Percentiles rank a stretch among this genome's conserved stretches.
These are phyloP conservation scores for Riparia riparia DNA, from an alignment of 2,113 vertebrate genomes.

Conservation along the genomic window DNA sequence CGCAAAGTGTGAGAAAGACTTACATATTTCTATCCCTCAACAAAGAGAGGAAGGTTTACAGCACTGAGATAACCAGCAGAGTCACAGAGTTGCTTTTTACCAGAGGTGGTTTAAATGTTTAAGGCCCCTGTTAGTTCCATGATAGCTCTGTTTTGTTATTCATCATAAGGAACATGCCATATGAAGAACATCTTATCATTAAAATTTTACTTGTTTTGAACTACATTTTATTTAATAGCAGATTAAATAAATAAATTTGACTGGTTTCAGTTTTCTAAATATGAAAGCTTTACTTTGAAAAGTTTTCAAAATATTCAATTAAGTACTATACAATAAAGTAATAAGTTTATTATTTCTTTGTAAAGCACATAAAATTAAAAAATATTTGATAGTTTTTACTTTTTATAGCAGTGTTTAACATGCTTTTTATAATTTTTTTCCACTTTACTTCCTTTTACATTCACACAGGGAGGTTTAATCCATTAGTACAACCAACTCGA, in stretches of 20 bases:
- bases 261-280: not conserved
- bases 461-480: not conserved
- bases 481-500: not conserved
- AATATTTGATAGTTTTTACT: not conserved
- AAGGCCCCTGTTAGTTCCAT: not conserved
- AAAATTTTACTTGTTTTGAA: not conserved
- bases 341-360: not conserved
- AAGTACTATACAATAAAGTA: not conserved
- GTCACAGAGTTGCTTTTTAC: not conserved
- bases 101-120: not conserved
- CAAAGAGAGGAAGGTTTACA: not conserved
- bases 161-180: not conserved
- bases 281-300: not conserved
- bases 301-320: not conserved
- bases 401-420: not conserved
- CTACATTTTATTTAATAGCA: not conserved
- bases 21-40: not conserved
- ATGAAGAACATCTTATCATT: not conserved
- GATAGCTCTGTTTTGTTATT: not conserved
- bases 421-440: not conserved
- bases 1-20: not conserved
- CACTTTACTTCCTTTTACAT: not conserved
- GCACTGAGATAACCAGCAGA: not conserved
- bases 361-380: not conserved
- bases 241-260: not conserved